A percentile compares a stretch with the other conserved stretches of the same genome.
These are phyloP conservation scores for Sebastes trivittatus DNA, from an alignment of 2,797 vertebrate genomes.

Conservation along the genomic window DNA sequence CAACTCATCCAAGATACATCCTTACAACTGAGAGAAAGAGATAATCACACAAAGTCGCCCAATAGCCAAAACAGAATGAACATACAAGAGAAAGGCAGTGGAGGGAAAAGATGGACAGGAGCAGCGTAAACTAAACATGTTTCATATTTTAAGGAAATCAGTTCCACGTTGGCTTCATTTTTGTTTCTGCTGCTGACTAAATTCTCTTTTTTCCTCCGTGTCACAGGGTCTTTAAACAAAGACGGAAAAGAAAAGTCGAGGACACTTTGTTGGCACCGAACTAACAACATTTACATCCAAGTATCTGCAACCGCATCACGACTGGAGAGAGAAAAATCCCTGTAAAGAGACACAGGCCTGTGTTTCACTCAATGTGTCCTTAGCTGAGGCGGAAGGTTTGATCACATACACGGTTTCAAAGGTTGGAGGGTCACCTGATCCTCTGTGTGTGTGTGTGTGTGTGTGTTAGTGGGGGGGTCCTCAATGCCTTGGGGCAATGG, in stretches of 20 bases:
- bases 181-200: constrained; percentile 1
- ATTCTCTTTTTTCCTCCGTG: not conserved
- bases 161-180: constrained; percentile 4
- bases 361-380: constrained; percentile 39
- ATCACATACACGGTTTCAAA: constrained; percentile 76
- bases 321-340: constrained; percentile 4
- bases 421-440: constrained; percentile 77
- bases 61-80: not conserved
- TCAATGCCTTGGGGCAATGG: constrained; percentile 44
- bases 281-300: constrained; percentile 10
- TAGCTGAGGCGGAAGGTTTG: constrained; percentile 64
- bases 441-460: constrained; percentile 11
- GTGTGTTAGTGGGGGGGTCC: constrained; percentile 17
- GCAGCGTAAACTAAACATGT: not conserved
- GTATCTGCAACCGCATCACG: constrained; percentile 14
- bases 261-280: constrained; percentile 25
- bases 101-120: not conserved
- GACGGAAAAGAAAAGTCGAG: not conserved
- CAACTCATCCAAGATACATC: not conserved
- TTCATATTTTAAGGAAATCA: not conserved
- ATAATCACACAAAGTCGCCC: not conserved
- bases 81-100: not conserved
- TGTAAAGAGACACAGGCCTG: constrained; percentile 31
- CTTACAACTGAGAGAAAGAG: not conserved
- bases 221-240: not conserved